Base-by-base conservation (phyloP, 2,888 invertebrate genomes). In the Agriotes lineatus region DNA sequence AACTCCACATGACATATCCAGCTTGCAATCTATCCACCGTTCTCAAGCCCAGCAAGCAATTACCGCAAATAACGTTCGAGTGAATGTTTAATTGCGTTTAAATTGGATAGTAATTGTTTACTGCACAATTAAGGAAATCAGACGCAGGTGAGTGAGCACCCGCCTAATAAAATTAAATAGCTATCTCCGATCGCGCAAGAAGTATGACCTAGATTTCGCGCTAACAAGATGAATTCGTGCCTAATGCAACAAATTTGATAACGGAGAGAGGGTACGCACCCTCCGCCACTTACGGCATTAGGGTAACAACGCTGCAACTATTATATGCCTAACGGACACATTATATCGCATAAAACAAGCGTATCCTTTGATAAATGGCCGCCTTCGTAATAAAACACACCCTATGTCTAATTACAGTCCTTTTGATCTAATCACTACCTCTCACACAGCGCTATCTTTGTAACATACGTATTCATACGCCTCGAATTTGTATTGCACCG, bases 381-480 rank as follows among this genome's bases (percentile, higher is more conserved):
- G 54, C 20, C 63, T 63, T 60, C 69, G 72, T 70, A 72, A 70
- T 72, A 73, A 73, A 69, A 72, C 70, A 72, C 67, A 63, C 66
- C 62, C 50, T 37, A 22, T 64, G 61, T 70, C 65, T 73, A 72
- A 73, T 73, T 73, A 70, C 56, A 60, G 57, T 54, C 68, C 72
- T 69, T 70, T 73, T 72, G 71, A 70, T 70, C 54, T 66, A 68
- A 73, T 73, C 71, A 58, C 33, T 19, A 39, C 42, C 45, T 48
- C 59, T 37, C 65, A 60, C 57, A 68, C 68, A 58, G 42, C 39
- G 48, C 42, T 45, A 61, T 62, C 62, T 48, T 61, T 61, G 61
- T 61, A 61, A 50, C 50, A 30, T 35, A 59, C 50, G 52, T 52
- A 33, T 52, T 52, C 52, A 33, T 52, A 52, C 30, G 12, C 33